Base-by-base conservation (phyloP, 2,113 vertebrate genomes). In the Ranitomeya variabilis region DNA sequence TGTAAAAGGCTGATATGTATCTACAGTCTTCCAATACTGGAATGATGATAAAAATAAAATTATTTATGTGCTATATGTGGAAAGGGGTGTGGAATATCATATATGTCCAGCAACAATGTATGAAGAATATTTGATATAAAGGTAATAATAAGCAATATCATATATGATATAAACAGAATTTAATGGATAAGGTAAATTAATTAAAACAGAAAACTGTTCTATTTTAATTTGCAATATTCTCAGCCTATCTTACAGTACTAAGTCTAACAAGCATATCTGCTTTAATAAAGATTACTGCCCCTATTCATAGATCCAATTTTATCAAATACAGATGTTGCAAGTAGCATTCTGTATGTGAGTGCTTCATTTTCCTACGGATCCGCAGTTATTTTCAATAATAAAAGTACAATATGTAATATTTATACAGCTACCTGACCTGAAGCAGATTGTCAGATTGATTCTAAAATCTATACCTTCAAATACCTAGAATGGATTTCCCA, bases 361-460 rank as follows among this genome's bases (percentile, higher is more conserved):
- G 60, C 37, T 54, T 14, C 52, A 55, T 66, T 55, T 18, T 67
- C 51, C 55, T 57, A 66, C 6, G 51, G 18, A 62, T 26, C 45
- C 26, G n/a, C 12, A 21, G 31, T 18, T 62, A 45, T 37, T 82
- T 73, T 45, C 60, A 31, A 26, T 26, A 52, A 80, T 69, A 80
- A 51, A 55, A 87, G 69, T 26, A 87, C 59, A 13, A 55, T 86
- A 86, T 86, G 12, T 79, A 79, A 67, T 66, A 86, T 76, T 76
- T 19, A 64, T 86, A 77, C 18, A 64, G 62, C 76, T n/a, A 67
- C 54, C 18, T 19, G 51, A 51, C 85, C 85, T 11, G 21, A 80
- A 79, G 76, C 51, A 62, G 69, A 51, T 74, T 23, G 26, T 78
- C 51, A 73, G 51, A 67, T 67, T 87, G n/a, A 86, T 86, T 37